phyloP scores from a whole-genome alignment of 2,797 vertebrate genomes.

The Clarias laeviceps region DNA sequence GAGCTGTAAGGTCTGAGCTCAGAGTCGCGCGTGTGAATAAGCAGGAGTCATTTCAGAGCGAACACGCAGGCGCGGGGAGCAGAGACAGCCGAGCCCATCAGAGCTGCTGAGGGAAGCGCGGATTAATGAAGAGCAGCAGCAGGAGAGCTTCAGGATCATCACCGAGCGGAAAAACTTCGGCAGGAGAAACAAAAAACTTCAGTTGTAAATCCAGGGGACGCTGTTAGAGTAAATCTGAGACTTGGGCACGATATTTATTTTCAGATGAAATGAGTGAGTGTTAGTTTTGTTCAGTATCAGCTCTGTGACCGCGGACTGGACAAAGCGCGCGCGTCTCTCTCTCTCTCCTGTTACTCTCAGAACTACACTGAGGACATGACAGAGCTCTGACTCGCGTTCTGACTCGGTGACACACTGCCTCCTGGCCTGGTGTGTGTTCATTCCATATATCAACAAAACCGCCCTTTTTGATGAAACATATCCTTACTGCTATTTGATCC shows the following conservation, averaged over 20 bases:
- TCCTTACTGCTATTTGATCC: not conserved
- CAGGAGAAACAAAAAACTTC: not conserved
- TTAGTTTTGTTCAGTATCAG: not conserved
- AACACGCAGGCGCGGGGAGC: too few species aligned
- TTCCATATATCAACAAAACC: too few species aligned
- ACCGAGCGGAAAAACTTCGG: not conserved
- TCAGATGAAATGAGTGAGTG: not conserved
- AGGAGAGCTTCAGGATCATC: not conserved
- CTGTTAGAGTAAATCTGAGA: not conserved
- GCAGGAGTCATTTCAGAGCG: not conserved
- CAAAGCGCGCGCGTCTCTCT: not conserved
- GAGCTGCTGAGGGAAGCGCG: constrained; percentile 9
- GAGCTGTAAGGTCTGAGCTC: not conserved
- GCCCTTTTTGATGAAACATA: not conserved
- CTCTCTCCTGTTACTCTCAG: too few species aligned
- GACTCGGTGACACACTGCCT: not conserved
- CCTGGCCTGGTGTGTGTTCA: not conserved
- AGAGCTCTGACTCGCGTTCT: constrained; percentile 2
- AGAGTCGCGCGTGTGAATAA: constrained; percentile 17
- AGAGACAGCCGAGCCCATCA: not conserved
- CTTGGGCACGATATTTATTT: not conserved
- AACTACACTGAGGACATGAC: not conserved
- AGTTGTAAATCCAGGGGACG: not conserved
- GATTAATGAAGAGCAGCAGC: constrained; percentile 15
- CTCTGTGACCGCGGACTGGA: not conserved